Evolutionary conservation across 2,888 invertebrate genomes (phyloP).

Genomic region (Salticus scenicus): DNA sequence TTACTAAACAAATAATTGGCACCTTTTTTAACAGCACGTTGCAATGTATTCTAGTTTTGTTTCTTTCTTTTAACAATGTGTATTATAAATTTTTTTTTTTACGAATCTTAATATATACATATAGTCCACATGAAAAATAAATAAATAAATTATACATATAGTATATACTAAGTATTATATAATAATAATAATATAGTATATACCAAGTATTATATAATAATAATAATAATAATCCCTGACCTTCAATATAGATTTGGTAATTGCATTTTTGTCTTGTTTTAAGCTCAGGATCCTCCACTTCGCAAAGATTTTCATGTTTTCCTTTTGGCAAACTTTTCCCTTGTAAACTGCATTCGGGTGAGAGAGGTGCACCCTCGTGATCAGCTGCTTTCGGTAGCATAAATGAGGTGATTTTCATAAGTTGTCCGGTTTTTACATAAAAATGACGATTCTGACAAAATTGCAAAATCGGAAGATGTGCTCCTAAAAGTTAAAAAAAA

Average conservation of each 20-base stretch:
- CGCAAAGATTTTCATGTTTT: not conserved
- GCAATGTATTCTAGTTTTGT: no score
- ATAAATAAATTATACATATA: no score
- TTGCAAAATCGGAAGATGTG: not conserved
- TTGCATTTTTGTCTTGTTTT: not conserved
- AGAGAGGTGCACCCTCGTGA: not conserved
- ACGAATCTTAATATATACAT: no score
- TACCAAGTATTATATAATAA: no score
- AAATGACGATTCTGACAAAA: not conserved
- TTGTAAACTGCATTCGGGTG: not conserved
- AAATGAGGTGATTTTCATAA: not conserved
- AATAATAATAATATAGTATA: no score
- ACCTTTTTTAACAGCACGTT: no score
- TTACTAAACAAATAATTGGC: no score
- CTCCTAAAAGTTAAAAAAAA: not conserved
- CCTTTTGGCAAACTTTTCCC: not conserved
- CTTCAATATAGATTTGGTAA: not conserved
- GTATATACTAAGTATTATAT: no score
- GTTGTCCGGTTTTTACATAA: not conserved
- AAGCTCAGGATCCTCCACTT: not conserved
- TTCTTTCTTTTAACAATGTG: no score
- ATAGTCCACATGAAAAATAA: no score
- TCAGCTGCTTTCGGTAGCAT: not conserved
- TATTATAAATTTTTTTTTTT: no score
- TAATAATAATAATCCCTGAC: no score